Conservation (phyloP, 1,140 invertebrate species). For the Hyposmocoma kahamanoa region DNA sequence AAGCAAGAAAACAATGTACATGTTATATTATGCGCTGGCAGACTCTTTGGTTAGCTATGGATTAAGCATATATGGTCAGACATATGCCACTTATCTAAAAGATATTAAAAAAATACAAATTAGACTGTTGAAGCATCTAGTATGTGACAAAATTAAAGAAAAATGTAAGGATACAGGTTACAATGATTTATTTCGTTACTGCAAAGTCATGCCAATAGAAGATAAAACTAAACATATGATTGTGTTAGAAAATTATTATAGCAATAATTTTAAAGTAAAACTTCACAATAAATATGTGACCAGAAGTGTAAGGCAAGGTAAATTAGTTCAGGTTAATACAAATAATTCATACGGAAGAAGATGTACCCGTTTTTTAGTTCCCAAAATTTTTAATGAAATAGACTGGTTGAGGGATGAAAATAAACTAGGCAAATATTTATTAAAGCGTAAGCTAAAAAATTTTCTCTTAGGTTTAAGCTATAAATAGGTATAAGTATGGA, state of each 20-base stretch:
- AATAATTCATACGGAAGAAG: not conserved
- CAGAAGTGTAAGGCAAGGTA: not conserved
- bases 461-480: too few relatives aligned
- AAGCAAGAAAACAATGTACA: slow-evolving; percentile 7
- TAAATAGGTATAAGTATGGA: too few relatives aligned
- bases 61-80: slow-evolving; percentile 21
- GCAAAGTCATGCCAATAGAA: not conserved
- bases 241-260: not conserved
- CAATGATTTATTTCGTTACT: not conserved
- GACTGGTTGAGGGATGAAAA: slow-evolving; percentile 2
- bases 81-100: slow-evolving; percentile 22
- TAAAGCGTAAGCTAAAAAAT: too few relatives aligned
- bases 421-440: too few relatives aligned
- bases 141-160: not conserved
- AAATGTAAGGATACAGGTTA: not conserved
- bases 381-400: slow-evolving; percentile 1
- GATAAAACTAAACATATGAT: not conserved
- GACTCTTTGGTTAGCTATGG: slow-evolving; percentile 19
- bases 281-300: not conserved
- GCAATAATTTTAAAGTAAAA: not conserved
- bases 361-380: not conserved
- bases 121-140: not conserved
- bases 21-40: slow-evolving; percentile 18
- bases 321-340: not conserved
- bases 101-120: slow-evolving; percentile 10